phyloP scores from a whole-genome alignment of 2,888 invertebrate genomes.

The Drosophila siamana region DNA sequence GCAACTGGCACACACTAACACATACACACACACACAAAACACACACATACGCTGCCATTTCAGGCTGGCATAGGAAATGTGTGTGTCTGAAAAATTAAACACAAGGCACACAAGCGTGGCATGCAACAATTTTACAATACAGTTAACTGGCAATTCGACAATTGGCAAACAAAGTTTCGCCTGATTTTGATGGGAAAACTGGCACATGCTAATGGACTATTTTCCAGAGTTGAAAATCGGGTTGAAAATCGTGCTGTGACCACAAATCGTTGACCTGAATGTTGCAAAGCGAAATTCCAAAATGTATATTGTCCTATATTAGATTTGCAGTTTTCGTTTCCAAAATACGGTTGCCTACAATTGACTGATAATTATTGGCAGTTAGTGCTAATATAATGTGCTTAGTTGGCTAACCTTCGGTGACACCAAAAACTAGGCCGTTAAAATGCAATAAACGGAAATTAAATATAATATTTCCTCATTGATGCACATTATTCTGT shows the following conservation, averaged over 20 bases:
- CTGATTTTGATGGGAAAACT: constrained; percentile 7
- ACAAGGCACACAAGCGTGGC: constrained; percentile 16
- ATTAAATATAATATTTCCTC: too few relatives aligned
- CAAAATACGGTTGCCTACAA: neutral
- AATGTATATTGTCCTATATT: neutral
- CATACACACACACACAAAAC: constrained; percentile 13
- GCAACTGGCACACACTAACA: constrained; percentile 11
- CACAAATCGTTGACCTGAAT: neutral
- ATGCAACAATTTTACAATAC: constrained; percentile 44
- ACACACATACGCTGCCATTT: neutral
- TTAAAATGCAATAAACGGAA: too few relatives aligned
- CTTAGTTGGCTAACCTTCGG: too few relatives aligned
- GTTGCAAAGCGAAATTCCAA: neutral
- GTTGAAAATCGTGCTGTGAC: neutral
- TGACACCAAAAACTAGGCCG: too few relatives aligned
- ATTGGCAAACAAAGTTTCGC: constrained; percentile 37
- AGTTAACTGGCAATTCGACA: constrained; percentile 50
- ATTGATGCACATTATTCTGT: too few relatives aligned
- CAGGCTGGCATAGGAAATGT: constrained; percentile 21
- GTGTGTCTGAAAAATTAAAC: constrained; percentile 37
- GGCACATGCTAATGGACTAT: constrained; percentile 4
- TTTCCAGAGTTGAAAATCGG: neutral
- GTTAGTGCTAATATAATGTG: too few relatives aligned
- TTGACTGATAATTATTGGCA: too few relatives aligned
- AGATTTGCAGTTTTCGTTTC: neutral